Evolutionary conservation across 2,888 invertebrate species (phyloP).

Genomic region (Pristionchus entomophagus): DNA sequence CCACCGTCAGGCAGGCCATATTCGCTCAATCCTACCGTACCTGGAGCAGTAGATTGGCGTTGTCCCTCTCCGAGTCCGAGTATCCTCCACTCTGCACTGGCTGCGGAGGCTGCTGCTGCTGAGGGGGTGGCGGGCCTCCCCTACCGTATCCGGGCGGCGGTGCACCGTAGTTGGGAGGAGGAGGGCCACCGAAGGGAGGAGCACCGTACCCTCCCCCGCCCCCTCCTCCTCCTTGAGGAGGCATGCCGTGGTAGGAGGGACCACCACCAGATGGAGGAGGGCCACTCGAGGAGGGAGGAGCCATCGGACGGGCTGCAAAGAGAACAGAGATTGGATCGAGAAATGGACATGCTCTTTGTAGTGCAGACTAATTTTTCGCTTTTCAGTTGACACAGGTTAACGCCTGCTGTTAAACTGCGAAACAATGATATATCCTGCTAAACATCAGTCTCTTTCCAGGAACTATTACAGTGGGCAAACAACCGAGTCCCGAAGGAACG

Average conservation of each 20-base stretch:
- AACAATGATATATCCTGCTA: too few species aligned
- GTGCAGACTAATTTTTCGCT: too few species aligned
- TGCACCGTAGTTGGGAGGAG: slow-evolving; percentile 13
- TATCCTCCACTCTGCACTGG: not conserved
- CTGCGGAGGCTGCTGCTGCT: not conserved
- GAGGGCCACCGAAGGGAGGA: not conserved
- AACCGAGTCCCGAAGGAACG: too few species aligned
- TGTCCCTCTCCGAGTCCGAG: slow-evolving; percentile 44
- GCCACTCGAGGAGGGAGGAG: not conserved
- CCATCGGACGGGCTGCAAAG: slow-evolving; percentile 2
- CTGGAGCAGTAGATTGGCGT: slow-evolving; percentile 43
- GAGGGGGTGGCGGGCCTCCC: not conserved
- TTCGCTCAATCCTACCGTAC: not conserved
- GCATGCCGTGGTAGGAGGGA: not conserved
- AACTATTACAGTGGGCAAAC: too few species aligned
- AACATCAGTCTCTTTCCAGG: too few species aligned
- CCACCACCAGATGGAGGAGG: not conserved
- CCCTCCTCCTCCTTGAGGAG: not conserved
- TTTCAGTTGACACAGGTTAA: too few species aligned
- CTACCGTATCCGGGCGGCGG: slow-evolving; percentile 35
- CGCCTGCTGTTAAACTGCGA: too few species aligned
- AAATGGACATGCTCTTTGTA: too few species aligned
- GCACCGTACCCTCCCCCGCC: not conserved
- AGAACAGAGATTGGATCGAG: too few species aligned
- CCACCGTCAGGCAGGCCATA: not conserved